Evolutionary conservation across 2,797 vertebrate species (phyloP).

Genomic region (Ctenosaura bakeri): DNA sequence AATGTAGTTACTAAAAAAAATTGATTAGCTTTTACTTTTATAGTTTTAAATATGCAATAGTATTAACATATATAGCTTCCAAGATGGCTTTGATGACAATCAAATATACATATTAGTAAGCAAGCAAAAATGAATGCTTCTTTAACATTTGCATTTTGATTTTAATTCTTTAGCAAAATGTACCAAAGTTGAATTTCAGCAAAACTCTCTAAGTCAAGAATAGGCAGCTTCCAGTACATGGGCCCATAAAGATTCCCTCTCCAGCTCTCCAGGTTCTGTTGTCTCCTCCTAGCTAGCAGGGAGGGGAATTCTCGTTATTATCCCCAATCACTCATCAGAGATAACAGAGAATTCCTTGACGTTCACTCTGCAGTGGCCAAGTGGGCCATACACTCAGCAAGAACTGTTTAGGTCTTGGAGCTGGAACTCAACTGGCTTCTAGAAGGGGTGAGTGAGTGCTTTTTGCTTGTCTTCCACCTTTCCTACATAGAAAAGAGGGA

Average conservation of each 20-base stretch:
- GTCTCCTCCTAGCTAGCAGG: neutral
- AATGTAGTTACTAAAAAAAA: neutral
- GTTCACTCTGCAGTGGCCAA: neutral
- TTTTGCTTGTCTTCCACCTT: neutral
- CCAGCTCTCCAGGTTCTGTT: neutral
- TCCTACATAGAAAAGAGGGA: neutral
- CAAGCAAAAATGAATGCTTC: neutral
- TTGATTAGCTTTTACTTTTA: neutral
- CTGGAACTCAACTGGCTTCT: neutral
- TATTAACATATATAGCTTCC: neutral
- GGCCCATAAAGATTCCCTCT: neutral
- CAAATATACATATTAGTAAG: neutral
- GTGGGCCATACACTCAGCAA: neutral
- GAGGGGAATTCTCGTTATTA: neutral
- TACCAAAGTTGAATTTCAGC: neutral
- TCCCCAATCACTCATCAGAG: neutral
- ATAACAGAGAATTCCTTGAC: neutral
- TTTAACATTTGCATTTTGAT: conserved; percentile 7
- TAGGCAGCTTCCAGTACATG: neutral
- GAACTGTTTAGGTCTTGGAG: neutral
- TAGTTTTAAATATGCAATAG: neutral
- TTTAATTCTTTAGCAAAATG: neutral
- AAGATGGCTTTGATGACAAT: neutral
- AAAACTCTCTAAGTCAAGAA: neutral
- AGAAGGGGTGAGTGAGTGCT: neutral